Conservation (phyloP, 2,113 vertebrate genomes). For the Sciurus niger region DNA sequence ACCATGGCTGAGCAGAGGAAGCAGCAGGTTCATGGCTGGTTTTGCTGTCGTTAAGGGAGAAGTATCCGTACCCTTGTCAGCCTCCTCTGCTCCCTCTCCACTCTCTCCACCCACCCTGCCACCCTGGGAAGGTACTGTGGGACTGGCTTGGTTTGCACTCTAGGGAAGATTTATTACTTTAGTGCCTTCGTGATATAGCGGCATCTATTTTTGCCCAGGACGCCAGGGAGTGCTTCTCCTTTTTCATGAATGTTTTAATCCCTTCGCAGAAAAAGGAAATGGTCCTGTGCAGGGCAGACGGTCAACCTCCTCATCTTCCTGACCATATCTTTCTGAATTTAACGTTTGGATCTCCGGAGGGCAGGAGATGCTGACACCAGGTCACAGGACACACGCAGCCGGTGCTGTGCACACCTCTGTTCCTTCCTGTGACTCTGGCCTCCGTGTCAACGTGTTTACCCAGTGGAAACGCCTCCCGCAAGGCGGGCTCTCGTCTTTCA, state of each 20-base stretch:
- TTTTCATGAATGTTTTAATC: not conserved
- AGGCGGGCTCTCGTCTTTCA: not conserved
- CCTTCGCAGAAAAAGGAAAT: not conserved
- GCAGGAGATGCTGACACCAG: not conserved
- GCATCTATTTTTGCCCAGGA: not conserved
- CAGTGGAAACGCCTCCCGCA: not conserved
- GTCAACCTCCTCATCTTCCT: not conserved
- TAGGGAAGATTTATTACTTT: conserved; percentile 65
- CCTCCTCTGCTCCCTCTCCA: not conserved
- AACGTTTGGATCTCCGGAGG: not conserved
- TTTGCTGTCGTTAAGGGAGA: not conserved
- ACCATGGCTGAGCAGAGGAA: not conserved
- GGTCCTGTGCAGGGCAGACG: not conserved
- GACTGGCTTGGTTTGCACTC: conserved; percentile 26
- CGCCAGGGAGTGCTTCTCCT: not conserved
- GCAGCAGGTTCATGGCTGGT: not conserved
- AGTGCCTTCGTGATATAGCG: conserved; percentile 40
- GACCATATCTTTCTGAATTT: not conserved
- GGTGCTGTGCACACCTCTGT: too few relatives aligned
- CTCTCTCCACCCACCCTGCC: not conserved
- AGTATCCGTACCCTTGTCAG: not conserved
- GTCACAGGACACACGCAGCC: not conserved
- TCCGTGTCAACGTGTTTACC: not conserved
- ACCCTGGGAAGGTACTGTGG: not conserved
- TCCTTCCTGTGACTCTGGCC: not conserved